A percentile compares a stretch with the other conserved stretches of the same genome.
These are phyloP conservation scores for Microcebus jonahi DNA, from an alignment of 2,113 vertebrate genomes.

Conservation along the genomic window DNA sequence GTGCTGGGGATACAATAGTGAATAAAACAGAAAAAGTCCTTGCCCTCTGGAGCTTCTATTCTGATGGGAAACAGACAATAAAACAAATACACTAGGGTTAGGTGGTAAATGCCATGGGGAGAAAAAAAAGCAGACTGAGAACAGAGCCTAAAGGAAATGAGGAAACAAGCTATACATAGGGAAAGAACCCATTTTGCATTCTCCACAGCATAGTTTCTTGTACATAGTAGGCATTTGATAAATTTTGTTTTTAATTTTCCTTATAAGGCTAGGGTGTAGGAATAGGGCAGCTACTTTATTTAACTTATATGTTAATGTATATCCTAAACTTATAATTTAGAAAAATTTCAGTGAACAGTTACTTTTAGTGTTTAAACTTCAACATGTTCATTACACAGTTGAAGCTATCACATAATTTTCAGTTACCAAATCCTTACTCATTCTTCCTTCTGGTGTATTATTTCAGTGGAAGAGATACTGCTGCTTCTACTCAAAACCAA, in stretches of 20 bases:
- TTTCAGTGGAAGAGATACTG: not conserved
- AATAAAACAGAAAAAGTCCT: not conserved
- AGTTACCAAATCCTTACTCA: not conserved
- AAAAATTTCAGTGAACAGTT: not conserved
- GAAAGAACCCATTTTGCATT: not conserved
- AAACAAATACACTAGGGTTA: not conserved
- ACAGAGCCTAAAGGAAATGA: not conserved
- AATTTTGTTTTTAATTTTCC: not conserved
- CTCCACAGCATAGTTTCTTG: not conserved
- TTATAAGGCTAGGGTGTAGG: not conserved
- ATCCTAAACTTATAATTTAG: slow-evolving; percentile 19
- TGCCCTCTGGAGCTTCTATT: not conserved
- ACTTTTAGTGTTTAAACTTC: slow-evolving; percentile 12
- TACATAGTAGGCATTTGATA: not conserved
- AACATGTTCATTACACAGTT: not conserved
- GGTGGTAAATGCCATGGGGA: not conserved
- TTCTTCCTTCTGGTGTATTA: not conserved
- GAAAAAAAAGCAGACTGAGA: slow-evolving; percentile 24
- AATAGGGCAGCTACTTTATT: not conserved
- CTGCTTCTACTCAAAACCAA: not conserved
- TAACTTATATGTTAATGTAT: slow-evolving; percentile 7
- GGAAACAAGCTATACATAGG: not conserved
- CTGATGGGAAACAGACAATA: not conserved
- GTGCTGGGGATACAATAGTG: not conserved
- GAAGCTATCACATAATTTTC: not conserved